Base-by-base conservation (phyloP, 2,888 invertebrate species). In the Zootermopsis nevadensis region DNA sequence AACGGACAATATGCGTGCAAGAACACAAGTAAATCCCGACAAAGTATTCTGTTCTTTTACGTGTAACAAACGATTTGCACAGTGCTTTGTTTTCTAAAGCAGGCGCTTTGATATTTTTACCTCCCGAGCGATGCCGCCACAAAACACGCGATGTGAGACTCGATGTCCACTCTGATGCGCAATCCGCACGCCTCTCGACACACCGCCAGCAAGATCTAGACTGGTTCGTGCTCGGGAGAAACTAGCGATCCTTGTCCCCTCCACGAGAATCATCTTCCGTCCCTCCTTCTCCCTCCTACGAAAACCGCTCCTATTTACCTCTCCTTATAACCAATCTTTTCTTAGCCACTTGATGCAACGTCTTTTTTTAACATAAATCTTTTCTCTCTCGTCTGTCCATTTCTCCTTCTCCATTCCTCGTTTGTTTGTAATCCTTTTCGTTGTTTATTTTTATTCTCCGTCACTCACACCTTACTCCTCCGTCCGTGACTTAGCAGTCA, bases 281-380 rank as follows among this genome's bases (percentile, higher is more conserved):
- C 80, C 66, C 27, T 66, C 38, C 66, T 30, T 67, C 81, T 53
- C 79, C 79, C 27, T 38, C 79, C 35, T 10, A 79, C 60, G 60
- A 55, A 79, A 60, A 79, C 79, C 38, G 55, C 79, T 79, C 79
- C 79, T 79, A 33, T 38, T 66, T 77, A 35, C 33, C 79, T 76
- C 53, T 55, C 74, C 82, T 72, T 42, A 8, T 31, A 42, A 30
- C 66, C 67, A 67, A 76, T 31, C 79, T 66, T 79, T 83, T 69
- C 66, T 48, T 67, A 82, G 77, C 76, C 82, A 82, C 77, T 82
- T 82, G 82, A 82, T 82, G 82, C 82, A 82, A 82, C 82, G 30
- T 82, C 82, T 82, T 82, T 82, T 82, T 82, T 82, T 66, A 79
- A 48, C 27, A 66, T n/a, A 74, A 60, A 35, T 33, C 53, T 79